Base-by-base conservation (phyloP, 2,113 vertebrate genomes). In the Gila orcuttii region DNA sequence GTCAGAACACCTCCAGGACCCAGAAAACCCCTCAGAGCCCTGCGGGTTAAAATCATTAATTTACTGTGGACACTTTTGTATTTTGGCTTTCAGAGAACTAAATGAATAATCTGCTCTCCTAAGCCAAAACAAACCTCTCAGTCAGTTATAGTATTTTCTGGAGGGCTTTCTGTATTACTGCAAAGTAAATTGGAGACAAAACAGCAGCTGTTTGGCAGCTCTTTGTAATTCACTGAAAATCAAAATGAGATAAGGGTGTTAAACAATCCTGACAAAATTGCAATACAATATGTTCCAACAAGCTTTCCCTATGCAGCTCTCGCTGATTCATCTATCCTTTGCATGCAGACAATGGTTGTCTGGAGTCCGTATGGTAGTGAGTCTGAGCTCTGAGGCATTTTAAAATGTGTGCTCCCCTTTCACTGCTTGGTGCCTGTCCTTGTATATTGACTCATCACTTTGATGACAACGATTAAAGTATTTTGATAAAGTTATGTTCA, bases 171-270 rank as follows among this genome's bases (percentile, higher is more conserved):
- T 77, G 55, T 50, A 55, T 77, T 47, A 55, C 74, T 77, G 25
- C 28, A 55, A 52, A 55, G 28, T 52, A 33, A 77, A 77, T 77
- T 55, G 47, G 55, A 77, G 9, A 77, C 42, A 79, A 59, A 62
- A 62, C 77, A 79, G 57, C 78, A 62, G 36, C 57, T 79, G 57
- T 79, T 79, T 62, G 78, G 78, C 12, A 36, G 23, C 12, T 62
- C 77, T 15, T 78, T 57, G 50, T 78, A 57, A 57, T 36, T 78
- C 10, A 2, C 13, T 25, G 57, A 62, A 79, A 25, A 45, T 79
- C 11, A 19, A 79, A 42, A 79, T 36, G 50, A 57, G 31, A 78
- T 75, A 75, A 75, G 11, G 28, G 42, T 59, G 57, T 62, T 42
- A 79, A 42, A 39, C 21, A 17, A 45, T 17, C 12, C 6, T 79